A percentile compares a stretch with the other conserved stretches of the same genome.
Conservation (phyloP, 2,797 vertebrate genomes). For the Pagetopsis macropterus region DNA sequence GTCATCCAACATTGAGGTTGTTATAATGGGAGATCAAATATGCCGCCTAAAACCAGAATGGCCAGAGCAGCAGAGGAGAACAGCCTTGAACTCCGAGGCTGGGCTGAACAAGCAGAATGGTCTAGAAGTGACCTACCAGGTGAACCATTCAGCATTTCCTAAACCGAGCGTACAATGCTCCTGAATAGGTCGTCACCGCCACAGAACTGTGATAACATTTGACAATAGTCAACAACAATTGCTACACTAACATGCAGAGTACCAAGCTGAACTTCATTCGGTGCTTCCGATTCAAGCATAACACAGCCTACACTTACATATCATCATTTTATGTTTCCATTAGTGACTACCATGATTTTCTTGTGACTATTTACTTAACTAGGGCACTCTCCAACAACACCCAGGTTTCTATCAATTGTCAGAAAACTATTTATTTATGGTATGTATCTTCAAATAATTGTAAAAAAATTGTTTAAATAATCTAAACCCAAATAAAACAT, state of each 20-base stretch:
- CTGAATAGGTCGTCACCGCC: slow-evolving; percentile 55
- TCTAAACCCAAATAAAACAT: background rate
- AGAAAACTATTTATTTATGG: background rate
- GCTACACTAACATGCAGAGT: slow-evolving; percentile 22
- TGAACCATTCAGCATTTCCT: slow-evolving; percentile 58
- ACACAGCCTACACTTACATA: background rate
- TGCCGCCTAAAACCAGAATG: background rate
- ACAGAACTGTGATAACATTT: slow-evolving; percentile 49
- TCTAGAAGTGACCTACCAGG: slow-evolving; percentile 71
- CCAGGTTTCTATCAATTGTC: background rate
- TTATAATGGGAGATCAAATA: slow-evolving; percentile 3
- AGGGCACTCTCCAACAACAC: background rate
- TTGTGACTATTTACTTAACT: background rate
- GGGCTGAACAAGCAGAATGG: slow-evolving; percentile 67
- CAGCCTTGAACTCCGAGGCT: slow-evolving; percentile 56
- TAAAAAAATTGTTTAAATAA: no score
- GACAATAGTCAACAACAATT: slow-evolving; percentile 48
- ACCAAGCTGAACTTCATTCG: slow-evolving; percentile 16
- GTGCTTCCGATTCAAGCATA: slow-evolving; percentile 14
- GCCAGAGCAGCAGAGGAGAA: slow-evolving; percentile 31
- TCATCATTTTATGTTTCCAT: background rate
- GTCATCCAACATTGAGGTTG: background rate
- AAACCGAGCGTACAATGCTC: slow-evolving; percentile 49
- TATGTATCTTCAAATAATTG: no score
- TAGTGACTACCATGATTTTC: background rate